These are phyloP conservation scores for Pomatostomus ruficeps DNA, from an alignment of 2,113 vertebrate species.

Conservation along the genomic window DNA sequence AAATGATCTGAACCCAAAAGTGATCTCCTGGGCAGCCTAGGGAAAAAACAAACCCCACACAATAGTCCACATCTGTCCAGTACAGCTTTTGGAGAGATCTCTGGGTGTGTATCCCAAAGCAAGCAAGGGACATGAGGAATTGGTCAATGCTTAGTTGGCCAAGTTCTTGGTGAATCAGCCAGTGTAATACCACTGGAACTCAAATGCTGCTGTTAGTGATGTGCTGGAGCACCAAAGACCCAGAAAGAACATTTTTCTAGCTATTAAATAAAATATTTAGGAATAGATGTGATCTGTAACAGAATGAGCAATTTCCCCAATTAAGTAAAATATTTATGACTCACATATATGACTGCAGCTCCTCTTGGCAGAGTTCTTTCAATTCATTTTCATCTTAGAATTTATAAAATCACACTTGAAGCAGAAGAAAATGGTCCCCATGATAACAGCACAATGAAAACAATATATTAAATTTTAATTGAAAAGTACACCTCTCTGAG, in stretches of 20 bases:
- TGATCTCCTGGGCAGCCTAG: neutral
- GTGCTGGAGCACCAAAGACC: neutral
- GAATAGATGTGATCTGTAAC: neutral
- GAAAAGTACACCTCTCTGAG: neutral
- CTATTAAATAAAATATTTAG: neutral
- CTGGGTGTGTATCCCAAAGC: neutral
- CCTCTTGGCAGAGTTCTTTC: neutral
- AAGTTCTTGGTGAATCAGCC: neutral
- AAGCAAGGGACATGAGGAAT: neutral
- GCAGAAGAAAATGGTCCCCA: neutral
- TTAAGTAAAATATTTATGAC: conserved; percentile 11
- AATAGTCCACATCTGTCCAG: neutral
- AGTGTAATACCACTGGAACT: neutral
- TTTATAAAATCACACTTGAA: neutral
- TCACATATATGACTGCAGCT: neutral
- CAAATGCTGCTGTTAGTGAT: neutral
- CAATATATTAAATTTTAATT: neutral
- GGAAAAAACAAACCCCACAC: neutral
- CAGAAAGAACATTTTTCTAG: neutral
- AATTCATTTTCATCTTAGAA: neutral
- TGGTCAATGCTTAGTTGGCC: neutral
- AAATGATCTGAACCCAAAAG: neutral
- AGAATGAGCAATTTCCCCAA: neutral
- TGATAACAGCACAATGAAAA: neutral
- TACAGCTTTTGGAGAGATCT: neutral